Evolutionary conservation across 2,797 vertebrate species (phyloP).

Genomic region (Gadopsis bispinosus): DNA sequence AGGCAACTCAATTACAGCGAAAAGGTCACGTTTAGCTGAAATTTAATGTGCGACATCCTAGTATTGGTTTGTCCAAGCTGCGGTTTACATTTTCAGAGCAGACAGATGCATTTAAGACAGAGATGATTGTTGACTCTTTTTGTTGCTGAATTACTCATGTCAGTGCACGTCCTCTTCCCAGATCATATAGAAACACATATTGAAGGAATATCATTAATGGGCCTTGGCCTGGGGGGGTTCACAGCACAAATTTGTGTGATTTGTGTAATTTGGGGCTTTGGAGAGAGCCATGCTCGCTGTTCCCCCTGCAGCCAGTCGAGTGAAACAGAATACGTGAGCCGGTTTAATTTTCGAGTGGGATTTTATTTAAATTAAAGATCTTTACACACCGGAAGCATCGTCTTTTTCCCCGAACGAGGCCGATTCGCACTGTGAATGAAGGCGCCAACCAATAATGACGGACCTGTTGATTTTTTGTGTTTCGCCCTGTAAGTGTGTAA

Average conservation of each 20-base stretch:
- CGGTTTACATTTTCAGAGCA: constrained; percentile 1
- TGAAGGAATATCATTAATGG: constrained; percentile 16
- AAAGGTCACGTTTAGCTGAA: constrained; percentile 20
- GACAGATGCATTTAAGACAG: neutral
- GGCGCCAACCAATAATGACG: no score
- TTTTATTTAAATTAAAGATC: no score
- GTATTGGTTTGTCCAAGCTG: neutral
- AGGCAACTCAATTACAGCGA: neutral
- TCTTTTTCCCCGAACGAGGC: no score
- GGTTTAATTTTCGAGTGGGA: no score
- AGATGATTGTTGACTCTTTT: neutral
- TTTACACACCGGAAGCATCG: no score
- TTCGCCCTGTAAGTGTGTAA: no score
- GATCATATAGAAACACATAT: constrained; percentile 10
- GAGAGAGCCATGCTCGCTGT: no score
- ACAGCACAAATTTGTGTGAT: neutral
- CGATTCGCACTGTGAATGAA: no score
- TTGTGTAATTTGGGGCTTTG: no score
- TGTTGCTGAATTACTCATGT: neutral
- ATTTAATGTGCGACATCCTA: neutral
- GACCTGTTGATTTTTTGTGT: no score
- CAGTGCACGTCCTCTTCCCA: neutral
- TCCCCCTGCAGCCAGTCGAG: no score
- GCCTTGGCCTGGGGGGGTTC: neutral
- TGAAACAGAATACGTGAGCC: no score